Evolutionary conservation across 2,797 vertebrate species (phyloP).

Genomic region (Siniperca undulata): DNA sequence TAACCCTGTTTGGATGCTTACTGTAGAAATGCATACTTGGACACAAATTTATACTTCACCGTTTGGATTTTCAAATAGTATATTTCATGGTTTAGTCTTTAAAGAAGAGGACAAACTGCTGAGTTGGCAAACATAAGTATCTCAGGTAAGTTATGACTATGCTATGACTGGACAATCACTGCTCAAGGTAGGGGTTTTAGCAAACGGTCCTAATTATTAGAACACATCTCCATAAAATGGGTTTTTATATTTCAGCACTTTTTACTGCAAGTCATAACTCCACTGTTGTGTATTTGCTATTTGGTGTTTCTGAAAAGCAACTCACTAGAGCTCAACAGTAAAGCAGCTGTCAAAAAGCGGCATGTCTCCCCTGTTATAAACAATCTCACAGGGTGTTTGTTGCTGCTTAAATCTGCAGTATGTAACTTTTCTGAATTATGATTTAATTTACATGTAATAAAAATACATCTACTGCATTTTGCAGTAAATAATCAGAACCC

Average conservation of each 20-base stretch:
- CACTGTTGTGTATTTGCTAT: neutral
- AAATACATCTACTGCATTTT: no score
- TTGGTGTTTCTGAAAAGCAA: neutral
- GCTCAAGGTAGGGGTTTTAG: no score
- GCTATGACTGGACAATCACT: no score
- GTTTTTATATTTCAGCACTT: neutral
- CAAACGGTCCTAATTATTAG: no score
- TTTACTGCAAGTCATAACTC: neutral
- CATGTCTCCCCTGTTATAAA: neutral
- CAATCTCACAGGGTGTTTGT: neutral
- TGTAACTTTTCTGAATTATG: no score
- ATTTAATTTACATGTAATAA: no score
- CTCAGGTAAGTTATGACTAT: no score
- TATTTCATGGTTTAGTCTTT: no score
- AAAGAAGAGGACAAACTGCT: no score
- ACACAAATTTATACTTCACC: neutral
- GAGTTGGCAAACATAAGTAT: no score
- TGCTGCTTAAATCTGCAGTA: no score
- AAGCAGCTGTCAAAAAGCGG: neutral
- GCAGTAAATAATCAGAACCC: no score
- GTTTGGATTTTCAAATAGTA: neutral
- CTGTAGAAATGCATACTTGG: neutral
- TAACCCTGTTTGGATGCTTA: neutral
- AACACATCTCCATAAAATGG: neutral
- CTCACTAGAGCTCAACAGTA: neutral